These are phyloP conservation scores for Caligus rogercresseyi DNA, from an alignment of 1,140 invertebrate genomes.

Conservation along the genomic window DNA sequence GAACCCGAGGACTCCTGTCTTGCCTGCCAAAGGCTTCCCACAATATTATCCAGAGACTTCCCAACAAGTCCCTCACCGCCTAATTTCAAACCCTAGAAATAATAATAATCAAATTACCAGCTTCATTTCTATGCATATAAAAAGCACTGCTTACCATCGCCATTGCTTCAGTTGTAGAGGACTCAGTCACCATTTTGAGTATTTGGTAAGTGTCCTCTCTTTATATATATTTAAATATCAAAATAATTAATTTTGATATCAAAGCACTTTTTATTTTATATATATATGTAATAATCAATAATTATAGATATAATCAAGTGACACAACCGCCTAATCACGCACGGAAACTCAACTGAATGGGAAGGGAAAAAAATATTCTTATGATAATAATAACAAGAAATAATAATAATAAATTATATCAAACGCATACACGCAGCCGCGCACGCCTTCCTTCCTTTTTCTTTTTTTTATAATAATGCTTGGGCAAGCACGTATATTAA, in stretches of 20 bases:
- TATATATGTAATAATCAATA: neutral
- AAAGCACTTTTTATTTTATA: no score
- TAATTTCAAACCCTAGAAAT: constrained; percentile 5
- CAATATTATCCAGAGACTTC: constrained; percentile 17
- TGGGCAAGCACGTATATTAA: neutral
- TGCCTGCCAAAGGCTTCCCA: constrained; percentile 17
- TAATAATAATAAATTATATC: constrained; percentile 1
- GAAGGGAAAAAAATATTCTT: neutral
- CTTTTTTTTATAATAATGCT: neutral
- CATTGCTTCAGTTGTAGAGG: neutral
- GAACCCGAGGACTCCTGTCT: constrained; percentile 19
- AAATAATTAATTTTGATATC: neutral
- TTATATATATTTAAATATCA: neutral
- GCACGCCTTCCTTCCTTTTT: neutral
- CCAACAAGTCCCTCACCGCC: neutral
- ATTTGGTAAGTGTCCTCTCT: neutral
- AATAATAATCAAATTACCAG: neutral
- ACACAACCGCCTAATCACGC: no score
- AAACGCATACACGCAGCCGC: neutral
- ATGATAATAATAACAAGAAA: no score
- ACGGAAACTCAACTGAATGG: neutral
- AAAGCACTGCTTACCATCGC: neutral
- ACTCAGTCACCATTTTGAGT: neutral
- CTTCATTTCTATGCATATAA: neutral
- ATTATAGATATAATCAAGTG: neutral